These are phyloP conservation scores for Ceratina japonica DNA, from an alignment of 1,140 invertebrate species.

Conservation along the genomic window DNA sequence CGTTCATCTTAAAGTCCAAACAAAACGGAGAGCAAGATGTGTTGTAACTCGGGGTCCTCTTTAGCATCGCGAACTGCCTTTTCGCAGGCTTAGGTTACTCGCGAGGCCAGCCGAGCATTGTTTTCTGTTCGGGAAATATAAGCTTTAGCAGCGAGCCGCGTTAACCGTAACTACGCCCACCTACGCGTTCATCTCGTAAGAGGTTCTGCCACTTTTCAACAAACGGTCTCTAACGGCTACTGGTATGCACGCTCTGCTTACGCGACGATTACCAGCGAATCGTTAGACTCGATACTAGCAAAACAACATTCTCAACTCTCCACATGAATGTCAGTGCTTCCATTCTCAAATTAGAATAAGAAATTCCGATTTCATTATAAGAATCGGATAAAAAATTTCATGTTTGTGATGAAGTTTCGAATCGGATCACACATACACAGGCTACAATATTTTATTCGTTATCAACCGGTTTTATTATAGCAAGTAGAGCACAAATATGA, in stretches of 20 bases:
- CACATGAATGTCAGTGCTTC: not conserved
- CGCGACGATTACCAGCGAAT: constrained; percentile 67
- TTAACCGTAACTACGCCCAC: constrained; percentile 26
- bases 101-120: not conserved
- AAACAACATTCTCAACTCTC: constrained; percentile 10
- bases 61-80: constrained; percentile 12
- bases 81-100: constrained; percentile 35
- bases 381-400: no score
- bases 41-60: constrained; percentile 16
- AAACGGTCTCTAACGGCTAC: not conserved
- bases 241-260: constrained; percentile 68
- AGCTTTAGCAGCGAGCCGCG: constrained; percentile 3
- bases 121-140: constrained; percentile 9
- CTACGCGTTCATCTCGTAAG: not conserved
- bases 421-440: no score
- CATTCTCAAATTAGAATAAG: no score
- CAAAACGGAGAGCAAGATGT: not conserved
- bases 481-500: no score
- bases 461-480: no score
- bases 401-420: no score
- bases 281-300: constrained; percentile 56
- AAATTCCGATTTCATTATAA: no score
- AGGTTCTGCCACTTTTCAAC: constrained; percentile 1
- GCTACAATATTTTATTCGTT: no score
- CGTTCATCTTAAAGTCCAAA: not conserved